These are phyloP conservation scores for Melipona beecheii DNA, from an alignment of 2,888 invertebrate genomes.

Conservation along the genomic window DNA sequence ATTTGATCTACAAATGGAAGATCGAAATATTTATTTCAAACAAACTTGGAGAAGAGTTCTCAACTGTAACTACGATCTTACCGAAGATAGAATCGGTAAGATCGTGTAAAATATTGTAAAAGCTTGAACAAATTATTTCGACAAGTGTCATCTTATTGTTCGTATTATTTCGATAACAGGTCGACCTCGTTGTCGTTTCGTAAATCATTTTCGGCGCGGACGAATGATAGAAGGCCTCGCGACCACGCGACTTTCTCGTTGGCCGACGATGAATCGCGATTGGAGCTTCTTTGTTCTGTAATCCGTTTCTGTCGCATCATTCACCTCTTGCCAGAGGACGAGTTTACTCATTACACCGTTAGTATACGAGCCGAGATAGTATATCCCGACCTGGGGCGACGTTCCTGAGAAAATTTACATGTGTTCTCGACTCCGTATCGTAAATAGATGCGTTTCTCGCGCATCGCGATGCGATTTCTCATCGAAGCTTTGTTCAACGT, in stretches of 20 bases:
- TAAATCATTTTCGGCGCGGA: not conserved
- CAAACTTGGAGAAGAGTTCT: too few species aligned
- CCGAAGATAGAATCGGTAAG: not conserved
- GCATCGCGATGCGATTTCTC: not conserved
- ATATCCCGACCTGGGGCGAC: conserved; percentile 66
- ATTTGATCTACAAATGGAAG: not conserved
- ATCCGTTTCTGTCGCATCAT: conserved; percentile 46
- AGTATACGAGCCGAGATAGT: conserved; percentile 43
- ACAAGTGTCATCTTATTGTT: not conserved
- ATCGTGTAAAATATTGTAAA: not conserved
- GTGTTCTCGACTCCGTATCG: conserved; percentile 36
- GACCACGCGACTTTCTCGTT: conserved; percentile 7
- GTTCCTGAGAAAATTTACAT: conserved; percentile 44
- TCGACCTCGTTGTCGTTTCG: not conserved
- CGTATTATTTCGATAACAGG: not conserved
- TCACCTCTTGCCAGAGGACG: conserved; percentile 48
- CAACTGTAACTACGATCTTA: not conserved
- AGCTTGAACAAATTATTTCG: not conserved
- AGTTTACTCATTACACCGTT: conserved; percentile 55
- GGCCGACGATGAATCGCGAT: conserved; percentile 27
- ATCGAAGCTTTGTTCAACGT: not conserved
- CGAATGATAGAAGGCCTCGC: conserved; percentile 3
- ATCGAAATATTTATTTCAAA: not conserved
- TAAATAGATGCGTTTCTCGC: conserved; percentile 6
- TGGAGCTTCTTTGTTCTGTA: conserved; percentile 21